Conservation (phyloP, 2,797 vertebrate genomes). For the Cryptoblepharus egeriae region DNA sequence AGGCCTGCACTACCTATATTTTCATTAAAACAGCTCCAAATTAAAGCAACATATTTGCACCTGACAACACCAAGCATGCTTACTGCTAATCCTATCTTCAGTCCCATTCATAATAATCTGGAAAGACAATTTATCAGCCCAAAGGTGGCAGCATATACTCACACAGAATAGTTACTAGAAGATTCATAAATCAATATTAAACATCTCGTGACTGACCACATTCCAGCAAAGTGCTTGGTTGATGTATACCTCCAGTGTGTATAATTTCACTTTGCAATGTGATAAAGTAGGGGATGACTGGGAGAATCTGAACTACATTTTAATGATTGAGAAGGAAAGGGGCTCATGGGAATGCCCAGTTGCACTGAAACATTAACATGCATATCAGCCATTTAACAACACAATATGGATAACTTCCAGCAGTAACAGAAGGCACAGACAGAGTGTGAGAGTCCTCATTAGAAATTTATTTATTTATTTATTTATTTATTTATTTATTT, state of each 20-base stretch:
- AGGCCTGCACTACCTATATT: background rate
- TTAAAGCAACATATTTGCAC: background rate
- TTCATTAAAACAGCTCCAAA: background rate
- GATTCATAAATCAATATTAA: slow-evolving; percentile 18
- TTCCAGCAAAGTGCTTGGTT: slow-evolving; percentile 5
- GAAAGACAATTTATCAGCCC: background rate
- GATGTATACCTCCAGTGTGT: background rate
- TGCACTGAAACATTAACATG: background rate
- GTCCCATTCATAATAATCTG: background rate
- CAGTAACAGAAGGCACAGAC: background rate
- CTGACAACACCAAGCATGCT: background rate
- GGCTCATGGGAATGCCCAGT: background rate
- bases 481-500: no score
- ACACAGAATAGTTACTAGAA: background rate
- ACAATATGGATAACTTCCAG: background rate
- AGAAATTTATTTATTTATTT: no score
- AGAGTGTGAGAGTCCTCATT: no score
- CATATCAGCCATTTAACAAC: background rate
- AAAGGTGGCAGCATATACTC: background rate
- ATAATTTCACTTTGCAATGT: slow-evolving; percentile 7
- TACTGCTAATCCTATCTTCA: slow-evolving; percentile 11
- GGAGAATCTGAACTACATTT: background rate
- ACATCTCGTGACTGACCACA: background rate
- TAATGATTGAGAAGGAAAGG: background rate
- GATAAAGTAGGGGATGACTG: background rate